Evolutionary conservation across 2,888 invertebrate species (phyloP), one percentile per base, ranked within the genome.

Genomic region (Agonopterix subpropinquella): DNA sequence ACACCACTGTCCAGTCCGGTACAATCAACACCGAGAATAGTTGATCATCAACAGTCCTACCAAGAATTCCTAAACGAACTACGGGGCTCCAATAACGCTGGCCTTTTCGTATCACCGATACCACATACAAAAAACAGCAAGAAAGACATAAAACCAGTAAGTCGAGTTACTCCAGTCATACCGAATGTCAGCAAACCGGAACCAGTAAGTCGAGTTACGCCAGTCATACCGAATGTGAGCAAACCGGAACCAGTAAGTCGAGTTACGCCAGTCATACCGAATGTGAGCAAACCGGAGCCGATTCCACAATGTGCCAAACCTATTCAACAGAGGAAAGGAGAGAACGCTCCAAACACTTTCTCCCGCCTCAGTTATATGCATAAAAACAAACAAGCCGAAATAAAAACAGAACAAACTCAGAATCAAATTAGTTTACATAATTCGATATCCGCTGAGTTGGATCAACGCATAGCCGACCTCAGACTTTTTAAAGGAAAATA

Each of bases 321-420:
- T 58, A 48, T 61, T 41, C 70, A 59, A 42, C 61, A 64, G 45
- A 82, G 77, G 61, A 80, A 77, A 59, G 64, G 63, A 8, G 82
- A 83, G 36, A 69, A 68, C 48, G 77, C 74, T 28, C 77, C 78
- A 2, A 80, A 85, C 48, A 88, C 88, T 2, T 88, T 87, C 59
- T 68, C 87, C 10, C 78, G 88, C 35, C 76, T 80, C 45, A 85
- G 75, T 55, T 88, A 86, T 55, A 73, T 83, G 71, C 83, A 85
- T 56, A 87, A 80, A 62, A 82, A 70, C 53, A 80, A 80, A 61
- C 79, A 79, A 58, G 64, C 52, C 35, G 79, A 81, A 47, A 56
- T 55, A 4, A 77, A 73, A 56, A 47, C 59, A 2, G 73, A 73
- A 60, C 61, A 59, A 35, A 47, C 61, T 28, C 45, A 13, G 41